Conservation (phyloP, 2,888 invertebrate genomes). For the Rotaria sp. region DNA sequence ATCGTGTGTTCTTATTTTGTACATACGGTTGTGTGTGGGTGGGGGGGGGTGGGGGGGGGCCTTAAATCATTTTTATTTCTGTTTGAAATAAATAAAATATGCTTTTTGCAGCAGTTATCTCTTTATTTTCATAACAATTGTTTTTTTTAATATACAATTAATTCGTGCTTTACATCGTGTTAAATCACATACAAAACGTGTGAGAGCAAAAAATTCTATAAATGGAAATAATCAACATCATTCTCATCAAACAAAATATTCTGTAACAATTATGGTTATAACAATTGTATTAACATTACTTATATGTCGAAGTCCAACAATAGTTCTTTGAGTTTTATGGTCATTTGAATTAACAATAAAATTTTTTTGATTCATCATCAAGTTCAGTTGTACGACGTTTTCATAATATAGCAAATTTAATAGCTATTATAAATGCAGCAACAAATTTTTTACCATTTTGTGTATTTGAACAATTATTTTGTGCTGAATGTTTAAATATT, state of each 20-base stretch:
- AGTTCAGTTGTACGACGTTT: neutral
- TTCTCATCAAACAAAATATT: neutral
- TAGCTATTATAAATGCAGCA: neutral
- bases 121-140: neutral
- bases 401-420: neutral
- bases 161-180: slow-evolving; percentile 20
- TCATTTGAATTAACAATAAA: slow-evolving; percentile 27
- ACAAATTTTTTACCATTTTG: slow-evolving; percentile 25
- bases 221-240: neutral
- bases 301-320: slow-evolving; percentile 49
- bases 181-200: neutral
- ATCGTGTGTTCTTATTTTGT: too few species aligned
- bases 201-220: too few species aligned
- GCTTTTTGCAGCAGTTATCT: too few species aligned
- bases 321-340: slow-evolving; percentile 30
- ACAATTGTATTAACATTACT: slow-evolving; percentile 52
- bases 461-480: slow-evolving; percentile 8
- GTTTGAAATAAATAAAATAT: too few species aligned
- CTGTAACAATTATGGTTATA: slow-evolving; percentile 48
- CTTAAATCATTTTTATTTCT: too few species aligned
- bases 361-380: neutral
- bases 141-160: slow-evolving; percentile 23
- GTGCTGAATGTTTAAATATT: neutral
- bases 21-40: too few species aligned
- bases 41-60: too few species aligned